These are phyloP conservation scores for Pterocles burchelli DNA, from an alignment of 2,113 vertebrate species.

Conservation along the genomic window DNA sequence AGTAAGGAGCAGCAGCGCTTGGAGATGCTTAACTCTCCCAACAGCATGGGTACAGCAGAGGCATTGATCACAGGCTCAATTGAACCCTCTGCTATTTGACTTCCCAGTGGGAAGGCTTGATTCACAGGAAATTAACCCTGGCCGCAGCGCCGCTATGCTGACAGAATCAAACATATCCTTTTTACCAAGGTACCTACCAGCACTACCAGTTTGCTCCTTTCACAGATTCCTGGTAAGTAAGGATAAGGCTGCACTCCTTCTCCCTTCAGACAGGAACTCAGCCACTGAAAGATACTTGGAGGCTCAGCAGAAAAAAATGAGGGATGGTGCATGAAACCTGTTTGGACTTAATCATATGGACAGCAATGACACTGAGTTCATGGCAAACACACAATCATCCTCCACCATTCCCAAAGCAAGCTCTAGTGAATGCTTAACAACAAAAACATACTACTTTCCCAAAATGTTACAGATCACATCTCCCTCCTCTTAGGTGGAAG, in stretches of 20 bases:
- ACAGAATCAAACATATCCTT: background rate
- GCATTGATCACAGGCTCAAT: background rate
- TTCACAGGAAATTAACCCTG: background rate
- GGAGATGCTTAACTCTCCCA: background rate
- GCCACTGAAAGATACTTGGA: constrained; percentile 91
- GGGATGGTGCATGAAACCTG: constrained; percentile 87
- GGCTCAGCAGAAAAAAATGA: constrained; percentile 87
- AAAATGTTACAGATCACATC: background rate
- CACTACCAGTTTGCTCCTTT: constrained; percentile 90
- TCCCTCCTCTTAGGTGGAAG: background rate
- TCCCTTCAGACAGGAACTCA: constrained; percentile 88
- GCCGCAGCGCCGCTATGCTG: background rate
- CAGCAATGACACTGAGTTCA: background rate
- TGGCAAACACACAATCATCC: background rate
- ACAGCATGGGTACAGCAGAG: background rate
- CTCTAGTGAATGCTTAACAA: background rate
- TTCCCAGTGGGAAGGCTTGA: background rate
- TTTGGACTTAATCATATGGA: constrained; percentile 77
- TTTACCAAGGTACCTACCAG: constrained; percentile 77
- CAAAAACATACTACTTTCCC: background rate
- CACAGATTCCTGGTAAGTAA: constrained; percentile 89
- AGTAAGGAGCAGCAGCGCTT: background rate
- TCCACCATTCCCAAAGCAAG: background rate
- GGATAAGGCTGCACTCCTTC: constrained; percentile 85
- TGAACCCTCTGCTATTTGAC: background rate